Evolutionary conservation across 2,888 invertebrate genomes (phyloP), one percentile per base, ranked within the genome.

Genomic region (Chalcosyrphus nemorum): DNA sequence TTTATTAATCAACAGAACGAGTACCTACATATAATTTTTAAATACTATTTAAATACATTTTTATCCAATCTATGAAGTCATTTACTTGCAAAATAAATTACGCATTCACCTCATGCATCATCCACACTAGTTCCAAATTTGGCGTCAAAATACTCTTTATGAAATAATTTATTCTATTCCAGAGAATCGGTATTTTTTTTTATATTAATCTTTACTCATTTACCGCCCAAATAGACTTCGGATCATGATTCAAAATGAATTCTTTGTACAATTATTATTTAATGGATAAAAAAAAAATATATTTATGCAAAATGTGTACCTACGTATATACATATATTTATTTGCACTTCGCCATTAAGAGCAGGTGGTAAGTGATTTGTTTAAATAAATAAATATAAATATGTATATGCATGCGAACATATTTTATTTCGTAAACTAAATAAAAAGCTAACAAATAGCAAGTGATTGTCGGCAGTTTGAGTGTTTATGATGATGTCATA

Each of bases 401-500:
- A 43, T 17, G 4, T 19, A 38, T 38, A 65, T 65, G 43, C 21
- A 47, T 63, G 24, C 56, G 52, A 45, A n/a, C n/a, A n/a, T n/a
- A n/a, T n/a, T n/a, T n/a, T n/a, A n/a, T n/a, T n/a, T n/a, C n/a
- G n/a, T n/a, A n/a, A n/a, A n/a, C n/a, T n/a, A n/a, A n/a, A n/a
- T n/a, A n/a, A n/a, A n/a, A n/a, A n/a, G 54, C 61, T 54, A 59
- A 50, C 52, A 24, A 57, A 61, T 54, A 59, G 21, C 75, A 43
- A 66, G 76, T 71, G 43, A 56, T 45, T 57, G 70, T 63, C 68
- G 65, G 24, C 45, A 29, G 43, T 35, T 59, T 47, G 35, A 43
- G 65, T 52, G 65, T 65, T 19, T 57, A 57, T 47, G 63, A 78
- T 82, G 82, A 81, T 81, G 80, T 81, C 80, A 81, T 81, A 66